Conservation (phyloP, 2,113 vertebrate genomes). For the Ictalurus punctatus region DNA sequence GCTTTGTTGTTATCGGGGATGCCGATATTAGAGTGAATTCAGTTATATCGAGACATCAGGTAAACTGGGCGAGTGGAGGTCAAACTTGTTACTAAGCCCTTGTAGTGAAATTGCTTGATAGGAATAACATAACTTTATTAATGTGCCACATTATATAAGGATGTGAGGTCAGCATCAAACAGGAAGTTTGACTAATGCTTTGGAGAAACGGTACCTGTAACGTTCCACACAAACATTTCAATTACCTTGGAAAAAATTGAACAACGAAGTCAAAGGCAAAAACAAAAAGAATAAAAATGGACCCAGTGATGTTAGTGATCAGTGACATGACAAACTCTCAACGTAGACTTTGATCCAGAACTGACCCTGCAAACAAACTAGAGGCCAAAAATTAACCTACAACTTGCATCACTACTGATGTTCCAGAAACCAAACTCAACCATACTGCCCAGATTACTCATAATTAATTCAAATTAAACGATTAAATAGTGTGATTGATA, state of each 20-base stretch:
- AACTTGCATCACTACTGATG: not conserved
- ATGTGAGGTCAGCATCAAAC: too few species aligned
- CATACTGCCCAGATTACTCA: not conserved
- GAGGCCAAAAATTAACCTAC: conserved; percentile 27
- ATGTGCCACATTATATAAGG: too few species aligned
- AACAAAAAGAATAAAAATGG: not conserved
- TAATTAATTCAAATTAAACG: not conserved
- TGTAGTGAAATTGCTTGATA: too few species aligned
- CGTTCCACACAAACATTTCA: not conserved
- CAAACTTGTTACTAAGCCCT: too few species aligned
- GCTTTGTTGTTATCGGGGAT: too few species aligned
- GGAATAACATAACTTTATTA: too few species aligned
- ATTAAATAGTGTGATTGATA: not conserved
- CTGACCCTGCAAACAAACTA: not conserved
- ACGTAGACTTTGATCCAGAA: conserved; percentile 39
- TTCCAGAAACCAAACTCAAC: not conserved
- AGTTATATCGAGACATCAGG: too few species aligned
- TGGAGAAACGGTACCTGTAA: not conserved
- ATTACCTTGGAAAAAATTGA: not conserved
- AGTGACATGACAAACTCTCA: not conserved
- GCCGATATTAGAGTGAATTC: too few species aligned
- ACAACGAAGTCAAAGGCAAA: not conserved
- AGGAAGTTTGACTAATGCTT: not conserved
- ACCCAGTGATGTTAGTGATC: not conserved
- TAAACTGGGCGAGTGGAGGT: too few species aligned